phyloP scores from a whole-genome alignment of 2,888 invertebrate species.

The Phytoseiulus persimilis region DNA sequence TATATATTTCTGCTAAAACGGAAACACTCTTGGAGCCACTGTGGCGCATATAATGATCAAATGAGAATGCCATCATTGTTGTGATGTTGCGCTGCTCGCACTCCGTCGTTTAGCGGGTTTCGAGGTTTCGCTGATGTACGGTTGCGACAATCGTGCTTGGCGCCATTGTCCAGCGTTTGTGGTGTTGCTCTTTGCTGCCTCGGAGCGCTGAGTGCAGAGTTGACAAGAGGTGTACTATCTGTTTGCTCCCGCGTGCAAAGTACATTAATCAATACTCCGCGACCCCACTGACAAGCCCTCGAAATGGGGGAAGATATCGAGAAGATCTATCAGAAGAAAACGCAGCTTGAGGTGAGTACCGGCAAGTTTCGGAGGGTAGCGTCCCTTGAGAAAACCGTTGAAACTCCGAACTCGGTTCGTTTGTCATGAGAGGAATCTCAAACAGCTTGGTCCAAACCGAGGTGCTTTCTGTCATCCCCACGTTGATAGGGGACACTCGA shows the following conservation, averaged over 20 bases:
- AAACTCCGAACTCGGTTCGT: background rate
- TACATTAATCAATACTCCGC: background rate
- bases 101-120: background rate
- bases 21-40: too few species aligned
- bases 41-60: too few species aligned
- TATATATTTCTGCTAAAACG: too few species aligned
- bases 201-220: background rate
- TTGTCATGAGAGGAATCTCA: background rate
- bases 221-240: background rate
- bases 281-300: background rate
- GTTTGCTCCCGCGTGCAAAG: background rate
- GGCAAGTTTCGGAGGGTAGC: background rate
- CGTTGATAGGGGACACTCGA: background rate
- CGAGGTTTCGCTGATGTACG: background rate
- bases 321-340: conserved; percentile 41
- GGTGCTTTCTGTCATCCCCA: background rate
- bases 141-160: background rate
- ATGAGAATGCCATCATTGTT: too few species aligned
- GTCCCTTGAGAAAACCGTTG: background rate
- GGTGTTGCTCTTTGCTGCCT: background rate
- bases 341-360: conserved; percentile 39
- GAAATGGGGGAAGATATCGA: conserved; percentile 38
- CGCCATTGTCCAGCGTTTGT: background rate
- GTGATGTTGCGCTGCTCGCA: background rate
- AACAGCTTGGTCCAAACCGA: background rate